Percentiles rank a stretch among this genome's conserved stretches.
Conservation (phyloP, 2,888 invertebrate species). For the Acrocera orbiculus region DNA sequence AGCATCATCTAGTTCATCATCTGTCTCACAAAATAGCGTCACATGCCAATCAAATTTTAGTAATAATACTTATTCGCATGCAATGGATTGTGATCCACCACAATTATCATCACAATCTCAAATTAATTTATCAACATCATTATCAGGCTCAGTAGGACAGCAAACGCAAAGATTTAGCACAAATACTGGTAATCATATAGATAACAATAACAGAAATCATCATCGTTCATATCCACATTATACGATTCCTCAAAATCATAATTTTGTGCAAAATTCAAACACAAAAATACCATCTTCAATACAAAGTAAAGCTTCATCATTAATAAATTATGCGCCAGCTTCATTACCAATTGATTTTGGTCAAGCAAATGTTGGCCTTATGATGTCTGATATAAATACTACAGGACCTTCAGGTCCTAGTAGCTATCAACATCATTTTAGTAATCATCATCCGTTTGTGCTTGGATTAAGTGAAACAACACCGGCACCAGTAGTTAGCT, state of each 20-base stretch:
- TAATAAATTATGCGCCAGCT: constrained; percentile 25
- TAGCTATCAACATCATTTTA: constrained; percentile 10
- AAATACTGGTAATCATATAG: constrained; percentile 2
- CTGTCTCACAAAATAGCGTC: constrained; percentile 10
- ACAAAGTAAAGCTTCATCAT: constrained; percentile 8
- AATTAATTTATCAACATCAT: constrained; percentile 9
- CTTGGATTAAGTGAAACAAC: constrained; percentile 8
- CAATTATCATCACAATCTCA: constrained; percentile 24
- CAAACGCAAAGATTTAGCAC: constrained; percentile 28
- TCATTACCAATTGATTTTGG: constrained; percentile 28
- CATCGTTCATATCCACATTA: constrained; percentile 5
- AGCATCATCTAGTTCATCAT: constrained; percentile 12
- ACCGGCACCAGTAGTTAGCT: constrained; percentile 8
- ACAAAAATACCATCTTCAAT: constrained; percentile 8
- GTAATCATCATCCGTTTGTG: constrained; percentile 11
- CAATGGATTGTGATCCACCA: constrained; percentile 68
- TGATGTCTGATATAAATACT: constrained; percentile 28
- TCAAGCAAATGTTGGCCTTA: constrained; percentile 25
- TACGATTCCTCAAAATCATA: not conserved
- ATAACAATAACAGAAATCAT: constrained; percentile 4
- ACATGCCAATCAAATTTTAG: constrained; percentile 10
- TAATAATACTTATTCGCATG: constrained; percentile 30
- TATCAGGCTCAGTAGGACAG: constrained; percentile 15
- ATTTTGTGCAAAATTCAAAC: not conserved
- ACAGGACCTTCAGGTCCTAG: constrained; percentile 15